These are phyloP conservation scores for Macrophya annulata DNA, from an alignment of 2,888 invertebrate genomes.

Conservation along the genomic window DNA sequence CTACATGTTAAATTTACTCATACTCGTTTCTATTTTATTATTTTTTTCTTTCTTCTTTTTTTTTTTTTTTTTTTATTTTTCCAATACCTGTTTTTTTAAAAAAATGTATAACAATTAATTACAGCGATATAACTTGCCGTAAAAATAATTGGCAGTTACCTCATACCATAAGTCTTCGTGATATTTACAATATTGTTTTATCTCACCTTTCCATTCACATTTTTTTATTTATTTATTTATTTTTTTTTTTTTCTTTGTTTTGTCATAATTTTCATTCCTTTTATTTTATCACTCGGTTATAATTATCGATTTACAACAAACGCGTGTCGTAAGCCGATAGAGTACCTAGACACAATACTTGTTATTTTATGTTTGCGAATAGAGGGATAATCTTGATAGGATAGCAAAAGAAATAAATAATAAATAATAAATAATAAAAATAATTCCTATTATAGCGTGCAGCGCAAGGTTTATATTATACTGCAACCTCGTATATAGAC, in stretches of 20 bases:
- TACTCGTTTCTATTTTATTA: too few species aligned
- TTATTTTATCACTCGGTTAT: not conserved
- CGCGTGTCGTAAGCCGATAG: not conserved
- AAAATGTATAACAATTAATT: not conserved
- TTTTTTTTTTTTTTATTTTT: too few species aligned
- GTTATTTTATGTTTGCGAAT: not conserved
- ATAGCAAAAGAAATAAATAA: too few species aligned
- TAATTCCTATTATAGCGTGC: not conserved
- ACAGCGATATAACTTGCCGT: not conserved
- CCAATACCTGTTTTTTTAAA: not conserved
- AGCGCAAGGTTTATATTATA: not conserved
- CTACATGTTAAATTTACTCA: too few species aligned
- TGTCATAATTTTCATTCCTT: not conserved
- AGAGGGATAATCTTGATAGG: not conserved
- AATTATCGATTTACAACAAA: not conserved
- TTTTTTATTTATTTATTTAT: too few species aligned
- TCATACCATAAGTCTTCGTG: not conserved
- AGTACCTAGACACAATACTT: not conserved
- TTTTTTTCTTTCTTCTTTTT: too few species aligned
- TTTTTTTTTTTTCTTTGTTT: too few species aligned
- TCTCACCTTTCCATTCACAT: too few species aligned
- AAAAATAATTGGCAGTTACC: slow-evolving; percentile 11
- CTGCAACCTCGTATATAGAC: not conserved
- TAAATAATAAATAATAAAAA: not conserved
- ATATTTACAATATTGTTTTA: not conserved